A percentile compares a stretch with the other conserved stretches of the same genome.
Evolutionary conservation across 2,888 invertebrate species (phyloP).

Genomic region (Cosmopolites sordidus): DNA sequence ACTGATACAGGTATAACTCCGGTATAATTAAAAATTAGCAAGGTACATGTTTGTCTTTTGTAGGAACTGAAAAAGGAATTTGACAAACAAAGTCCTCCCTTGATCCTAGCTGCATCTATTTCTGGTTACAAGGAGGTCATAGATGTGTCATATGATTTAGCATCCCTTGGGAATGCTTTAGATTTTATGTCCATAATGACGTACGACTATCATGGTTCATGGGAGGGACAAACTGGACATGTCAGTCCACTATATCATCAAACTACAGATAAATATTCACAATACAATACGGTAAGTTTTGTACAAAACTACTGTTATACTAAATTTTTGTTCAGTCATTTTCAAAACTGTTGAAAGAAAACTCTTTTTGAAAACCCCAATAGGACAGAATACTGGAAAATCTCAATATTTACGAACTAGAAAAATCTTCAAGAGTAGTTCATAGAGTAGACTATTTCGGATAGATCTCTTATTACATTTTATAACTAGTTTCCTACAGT

Average conservation of each 20-base stretch:
- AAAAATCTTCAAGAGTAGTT: no score
- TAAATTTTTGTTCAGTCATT: no score
- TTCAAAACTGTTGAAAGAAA: no score
- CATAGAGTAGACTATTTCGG: no score
- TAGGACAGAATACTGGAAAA: no score
- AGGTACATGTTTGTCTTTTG: not conserved
- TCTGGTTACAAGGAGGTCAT: conserved; percentile 91
- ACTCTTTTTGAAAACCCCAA: no score
- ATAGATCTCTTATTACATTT: no score
- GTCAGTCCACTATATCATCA: conserved; percentile 71
- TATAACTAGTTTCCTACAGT: no score
- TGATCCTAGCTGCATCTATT: conserved; percentile 75
- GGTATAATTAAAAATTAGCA: not conserved
- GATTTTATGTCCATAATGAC: conserved; percentile 84
- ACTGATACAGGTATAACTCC: conserved; percentile 59
- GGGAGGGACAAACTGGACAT: conserved; percentile 77
- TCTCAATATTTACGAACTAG: no score
- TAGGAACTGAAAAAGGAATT: conserved; percentile 65
- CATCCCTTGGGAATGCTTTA: conserved; percentile 61
- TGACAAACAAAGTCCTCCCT: conserved; percentile 57
- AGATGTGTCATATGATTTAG: conserved; percentile 77
- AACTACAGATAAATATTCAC: conserved; percentile 63
- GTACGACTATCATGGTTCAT: conserved; percentile 87
- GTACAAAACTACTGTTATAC: no score
- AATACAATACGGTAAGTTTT: conserved; percentile 71